Evolutionary conservation across 2,888 invertebrate species (phyloP).

Genomic region (Lysandra coridon): DNA sequence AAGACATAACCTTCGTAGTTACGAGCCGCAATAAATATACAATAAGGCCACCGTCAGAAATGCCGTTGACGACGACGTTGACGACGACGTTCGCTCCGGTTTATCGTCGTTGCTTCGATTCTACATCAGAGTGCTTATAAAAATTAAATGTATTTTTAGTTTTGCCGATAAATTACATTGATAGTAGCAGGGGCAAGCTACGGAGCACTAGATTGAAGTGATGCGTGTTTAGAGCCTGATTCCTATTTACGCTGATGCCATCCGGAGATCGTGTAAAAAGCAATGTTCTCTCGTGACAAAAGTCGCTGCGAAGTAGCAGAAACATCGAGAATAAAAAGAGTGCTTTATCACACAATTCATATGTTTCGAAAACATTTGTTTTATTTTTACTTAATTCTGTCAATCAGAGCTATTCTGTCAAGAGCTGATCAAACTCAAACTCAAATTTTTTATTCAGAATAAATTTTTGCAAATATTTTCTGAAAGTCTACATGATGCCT

Average conservation of each 20-base stretch:
- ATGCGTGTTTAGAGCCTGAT: too few relatives aligned
- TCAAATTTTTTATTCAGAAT: too few relatives aligned
- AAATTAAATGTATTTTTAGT: not conserved
- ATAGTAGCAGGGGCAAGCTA: not conserved
- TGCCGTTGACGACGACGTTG: not conserved
- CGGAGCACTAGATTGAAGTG: not conserved
- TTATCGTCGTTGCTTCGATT: not conserved
- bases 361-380: too few relatives aligned
- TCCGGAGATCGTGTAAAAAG: not conserved
- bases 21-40: not conserved
- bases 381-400: too few relatives aligned
- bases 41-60: not conserved
- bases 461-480: too few relatives aligned
- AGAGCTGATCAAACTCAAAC: too few relatives aligned
- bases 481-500: too few relatives aligned
- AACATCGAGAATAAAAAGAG: not conserved
- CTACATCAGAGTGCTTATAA: not conserved
- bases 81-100: not conserved
- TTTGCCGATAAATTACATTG: not conserved
- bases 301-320: not conserved
- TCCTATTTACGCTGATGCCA: too few relatives aligned
- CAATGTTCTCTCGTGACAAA: not conserved
- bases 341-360: too few relatives aligned
- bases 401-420: too few relatives aligned
- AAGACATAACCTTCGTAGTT: not conserved